These are phyloP conservation scores for Drosophila pegasa DNA, from an alignment of 2,888 invertebrate genomes.

Conservation along the genomic window DNA sequence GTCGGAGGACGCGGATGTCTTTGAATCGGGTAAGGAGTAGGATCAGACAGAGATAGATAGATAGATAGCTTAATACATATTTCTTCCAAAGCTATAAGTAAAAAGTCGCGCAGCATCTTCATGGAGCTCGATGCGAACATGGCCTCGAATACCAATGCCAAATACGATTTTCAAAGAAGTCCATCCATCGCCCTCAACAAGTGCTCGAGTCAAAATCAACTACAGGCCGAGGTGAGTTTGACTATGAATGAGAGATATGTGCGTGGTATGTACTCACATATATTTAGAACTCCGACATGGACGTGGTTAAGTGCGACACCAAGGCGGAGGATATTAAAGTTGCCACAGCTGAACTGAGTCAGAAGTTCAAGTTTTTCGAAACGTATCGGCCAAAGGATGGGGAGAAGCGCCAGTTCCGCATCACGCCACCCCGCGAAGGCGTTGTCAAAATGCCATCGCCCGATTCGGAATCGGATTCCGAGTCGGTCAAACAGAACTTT, in stretches of 20 bases:
- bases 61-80: not conserved
- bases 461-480: slow-evolving; percentile 79
- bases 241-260: not conserved
- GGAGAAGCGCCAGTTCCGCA: slow-evolving; percentile 90
- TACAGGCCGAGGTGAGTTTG: slow-evolving; percentile 59
- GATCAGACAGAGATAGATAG: not conserved
- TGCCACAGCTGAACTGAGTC: slow-evolving; percentile 92
- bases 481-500: slow-evolving; percentile 16
- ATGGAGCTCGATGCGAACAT: slow-evolving; percentile 95
- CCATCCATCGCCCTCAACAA: slow-evolving; percentile 7
- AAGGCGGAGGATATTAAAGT: slow-evolving; percentile 91
- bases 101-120: slow-evolving; percentile 94
- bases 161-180: slow-evolving; percentile 5
- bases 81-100: slow-evolving; percentile 89
- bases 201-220: slow-evolving; percentile 7
- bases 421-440: slow-evolving; percentile 94
- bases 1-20: slow-evolving; percentile 89
- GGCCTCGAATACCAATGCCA: slow-evolving; percentile 78
- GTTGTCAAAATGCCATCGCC: slow-evolving; percentile 86
- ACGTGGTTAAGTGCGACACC: slow-evolving; percentile 91
- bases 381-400: slow-evolving; percentile 90
- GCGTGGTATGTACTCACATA: not conserved
- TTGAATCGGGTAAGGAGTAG: slow-evolving; percentile 58
- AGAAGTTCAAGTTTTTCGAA: slow-evolving; percentile 96
- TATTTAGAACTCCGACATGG: slow-evolving; percentile 84